Base-by-base conservation (phyloP, 2,888 invertebrate species). In the Lepas anatifera region DNA sequence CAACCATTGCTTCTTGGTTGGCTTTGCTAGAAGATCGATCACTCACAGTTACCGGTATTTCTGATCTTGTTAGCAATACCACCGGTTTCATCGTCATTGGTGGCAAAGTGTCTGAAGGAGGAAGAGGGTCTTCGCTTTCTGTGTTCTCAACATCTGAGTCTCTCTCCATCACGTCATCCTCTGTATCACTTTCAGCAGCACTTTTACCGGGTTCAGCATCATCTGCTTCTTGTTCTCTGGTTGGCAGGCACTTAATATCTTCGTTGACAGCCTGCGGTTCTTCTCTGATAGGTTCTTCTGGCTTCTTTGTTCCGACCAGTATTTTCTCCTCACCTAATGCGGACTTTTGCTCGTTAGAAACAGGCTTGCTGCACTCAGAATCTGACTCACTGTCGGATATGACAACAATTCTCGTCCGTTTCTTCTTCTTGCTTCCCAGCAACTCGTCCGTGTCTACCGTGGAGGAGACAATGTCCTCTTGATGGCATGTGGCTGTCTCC, bases 401-500 rank as follows among this genome's bases (percentile, higher is more conserved):
- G 78, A 70, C 82, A 79, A 72, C 83, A 79, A 0, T 80, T 76
- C 41, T 79, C 77, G 74, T 80, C 80, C 32, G 86, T 83, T 76
- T 86, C 84, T 71, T 82, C 80, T 63, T 85, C 83, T 0, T 86
- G 86, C 68, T 81, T 78, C 37, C 74, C 73, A n/a, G 73, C 72
- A 41, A 68, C 63, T 27, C 71, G 3, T 58, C 58, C 2, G 32
- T 58, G 58, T 58, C 22, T 1, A 58, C 58, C 22, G 58, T 58
- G 6, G 58, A 58, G 10, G 58, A 58, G 3, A 58, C 58, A 1
- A 16, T 58, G 16, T 58, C 58, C 22, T 58, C 58, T 35, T 58
- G 58, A 11, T 32, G 58, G 35, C 58, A 58, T 4, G 58, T 7
- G 2, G n/a, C n/a, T n/a, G n/a, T n/a, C n/a, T n/a, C n/a, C n/a